Evolutionary conservation across 2,888 invertebrate genomes (phyloP).

Genomic region (Drosophila peninsularis): DNA sequence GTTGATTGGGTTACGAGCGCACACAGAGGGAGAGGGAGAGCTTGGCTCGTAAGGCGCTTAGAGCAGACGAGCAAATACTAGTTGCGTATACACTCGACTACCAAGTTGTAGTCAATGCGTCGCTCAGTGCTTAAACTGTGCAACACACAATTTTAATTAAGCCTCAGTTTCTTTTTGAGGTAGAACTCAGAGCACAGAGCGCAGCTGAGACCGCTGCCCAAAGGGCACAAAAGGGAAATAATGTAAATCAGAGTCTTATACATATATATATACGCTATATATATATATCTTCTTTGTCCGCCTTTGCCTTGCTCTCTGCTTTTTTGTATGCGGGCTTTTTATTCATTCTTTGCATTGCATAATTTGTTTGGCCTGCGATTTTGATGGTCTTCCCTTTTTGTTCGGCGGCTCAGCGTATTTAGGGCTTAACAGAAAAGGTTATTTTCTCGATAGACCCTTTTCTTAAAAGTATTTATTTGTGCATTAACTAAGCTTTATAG

Average conservation of each 20-base stretch:
- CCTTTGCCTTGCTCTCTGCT: slow-evolving; percentile 1
- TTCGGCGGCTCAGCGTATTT: background rate
- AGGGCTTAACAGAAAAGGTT: slow-evolving; percentile 17
- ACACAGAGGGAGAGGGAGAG: too few relatives aligned
- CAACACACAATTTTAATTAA: slow-evolving; percentile 51
- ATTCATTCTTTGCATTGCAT: slow-evolving; percentile 33
- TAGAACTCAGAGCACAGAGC: slow-evolving; percentile 11
- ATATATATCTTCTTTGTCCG: slow-evolving; percentile 4
- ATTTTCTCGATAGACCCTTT: background rate
- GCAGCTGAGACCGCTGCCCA: slow-evolving; percentile 31
- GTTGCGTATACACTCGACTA: background rate
- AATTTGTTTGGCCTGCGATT: slow-evolving; percentile 37
- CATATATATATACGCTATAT: background rate
- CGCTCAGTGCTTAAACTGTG: slow-evolving; percentile 27
- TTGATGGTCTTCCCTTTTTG: slow-evolving; percentile 8
- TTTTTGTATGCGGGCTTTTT: slow-evolving; percentile 19
- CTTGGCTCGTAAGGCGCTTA: slow-evolving; percentile 40
- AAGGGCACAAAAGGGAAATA: slow-evolving; percentile 18
- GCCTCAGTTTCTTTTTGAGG: slow-evolving; percentile 28
- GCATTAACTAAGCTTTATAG: slow-evolving; percentile 7
- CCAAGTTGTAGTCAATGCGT: slow-evolving; percentile 1
- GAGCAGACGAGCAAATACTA: slow-evolving; percentile 5
- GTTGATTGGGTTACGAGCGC: slow-evolving; percentile 44
- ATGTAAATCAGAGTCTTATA: slow-evolving; percentile 41
- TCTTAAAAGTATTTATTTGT: slow-evolving; percentile 15